Conservation (phyloP, 1,140 invertebrate genomes). For the Formica exsecta region DNA sequence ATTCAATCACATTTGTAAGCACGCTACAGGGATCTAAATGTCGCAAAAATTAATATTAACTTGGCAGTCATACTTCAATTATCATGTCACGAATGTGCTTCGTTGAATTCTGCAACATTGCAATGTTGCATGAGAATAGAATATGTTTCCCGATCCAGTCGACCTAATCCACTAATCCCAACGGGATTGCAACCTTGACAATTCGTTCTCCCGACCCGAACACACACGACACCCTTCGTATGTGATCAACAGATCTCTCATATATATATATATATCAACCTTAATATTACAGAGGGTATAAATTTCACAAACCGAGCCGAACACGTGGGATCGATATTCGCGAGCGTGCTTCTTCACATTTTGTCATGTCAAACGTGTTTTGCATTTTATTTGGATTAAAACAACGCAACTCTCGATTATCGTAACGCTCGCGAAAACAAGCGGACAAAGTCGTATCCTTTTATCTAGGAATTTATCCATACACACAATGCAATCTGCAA, state of each 20-base stretch:
- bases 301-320: slow-evolving; percentile 29
- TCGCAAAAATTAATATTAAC: slow-evolving; percentile 21
- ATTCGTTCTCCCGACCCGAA: slow-evolving; percentile 15
- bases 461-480: not conserved
- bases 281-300: slow-evolving; percentile 32
- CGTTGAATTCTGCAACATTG: slow-evolving; percentile 2
- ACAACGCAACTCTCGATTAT: not conserved
- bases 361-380: slow-evolving; percentile 9
- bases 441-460: too few relatives aligned
- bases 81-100: not conserved
- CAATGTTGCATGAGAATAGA: slow-evolving; percentile 10
- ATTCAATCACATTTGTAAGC: not conserved
- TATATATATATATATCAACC: not conserved
- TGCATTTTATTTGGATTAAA: slow-evolving; percentile 44
- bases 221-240: not conserved
- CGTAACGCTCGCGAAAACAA: slow-evolving; percentile 15
- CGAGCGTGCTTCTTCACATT: slow-evolving; percentile 9
- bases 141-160: slow-evolving; percentile 22
- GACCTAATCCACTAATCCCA: slow-evolving; percentile 46
- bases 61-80: slow-evolving; percentile 8
- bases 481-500: not conserved
- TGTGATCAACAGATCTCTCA: slow-evolving; percentile 16
- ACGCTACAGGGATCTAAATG: not conserved
- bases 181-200: slow-evolving; percentile 38
- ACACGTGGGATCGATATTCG: slow-evolving; percentile 48